Base-by-base conservation (phyloP, 2,797 vertebrate species). In the Hipposideros larvatus region DNA sequence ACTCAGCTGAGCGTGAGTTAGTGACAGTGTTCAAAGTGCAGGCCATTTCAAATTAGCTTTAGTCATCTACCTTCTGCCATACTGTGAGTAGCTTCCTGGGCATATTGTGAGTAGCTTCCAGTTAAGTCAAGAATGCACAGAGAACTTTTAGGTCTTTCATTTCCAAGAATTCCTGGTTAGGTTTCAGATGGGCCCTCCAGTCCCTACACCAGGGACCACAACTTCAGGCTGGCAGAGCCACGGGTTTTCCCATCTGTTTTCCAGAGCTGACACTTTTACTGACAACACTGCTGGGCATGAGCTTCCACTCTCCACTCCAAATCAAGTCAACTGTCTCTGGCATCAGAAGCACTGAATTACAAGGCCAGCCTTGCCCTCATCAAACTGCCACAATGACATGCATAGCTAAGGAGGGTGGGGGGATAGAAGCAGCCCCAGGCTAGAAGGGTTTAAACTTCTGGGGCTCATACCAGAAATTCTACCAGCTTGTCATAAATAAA, bases 401-500 rank as follows among this genome's bases (percentile, higher is more conserved):
- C n/a, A 65, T 0, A 48, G 41, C 21, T 22, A 11, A 57, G 46
- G n/a, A 66, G 9, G 0, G 22, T 53, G 73, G 41, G 5, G 61
- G 11, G 13, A 16, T 0, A 51, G 10, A 0, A 31, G 26, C 3
- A 53, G 19, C 28, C 9, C 46, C 41, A 51, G 1, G 10, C 9
- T 22, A 65, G 24, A 86, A 41, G n/a, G 31, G 16, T 87, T 92
- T 75, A 73, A 46, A 65, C 13, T 48, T 73, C 31, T n/a, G 59
- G 9, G 46, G 19, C 48, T 70, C 37, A 14, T 7, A 87, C 14
- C 26, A 24, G 5, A 96, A 92, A 41, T 57, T 80, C n/a, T 57
- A 28, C 10, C 24, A 73, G 43, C 31, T 93, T 90, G 93, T 73
- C 80, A 71, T 31, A 70, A 75, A 24, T 41, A 55, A 55, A 83